Conservation (phyloP, 2,113 vertebrate species). For the Pseudorhombus dupliciocellatus region DNA sequence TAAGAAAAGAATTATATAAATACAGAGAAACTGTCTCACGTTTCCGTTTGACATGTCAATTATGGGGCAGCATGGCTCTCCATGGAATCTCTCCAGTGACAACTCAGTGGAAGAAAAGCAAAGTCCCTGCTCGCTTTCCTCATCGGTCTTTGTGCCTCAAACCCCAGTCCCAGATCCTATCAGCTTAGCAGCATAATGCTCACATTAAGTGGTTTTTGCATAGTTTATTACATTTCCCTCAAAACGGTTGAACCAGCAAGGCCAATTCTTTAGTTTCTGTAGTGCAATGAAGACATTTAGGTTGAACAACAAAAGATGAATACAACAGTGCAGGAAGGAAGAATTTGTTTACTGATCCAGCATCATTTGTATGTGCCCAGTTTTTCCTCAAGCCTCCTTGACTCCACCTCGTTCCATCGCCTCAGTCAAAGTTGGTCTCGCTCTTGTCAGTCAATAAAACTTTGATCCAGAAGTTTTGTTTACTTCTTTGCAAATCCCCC, state of each 20-base stretch:
- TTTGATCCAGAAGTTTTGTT: not conserved
- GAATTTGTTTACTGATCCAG: not conserved
- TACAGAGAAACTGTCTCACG: not conserved
- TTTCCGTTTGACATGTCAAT: not conserved
- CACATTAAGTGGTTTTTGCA: constrained; percentile 20
- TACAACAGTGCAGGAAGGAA: not conserved
- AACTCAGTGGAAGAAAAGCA: not conserved
- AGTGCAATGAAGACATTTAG: not conserved
- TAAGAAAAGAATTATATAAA: too few species aligned
- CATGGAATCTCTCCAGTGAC: not conserved
- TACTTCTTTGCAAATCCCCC: not conserved
- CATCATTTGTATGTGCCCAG: not conserved
- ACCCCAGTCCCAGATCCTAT: not conserved
- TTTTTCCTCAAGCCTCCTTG: not conserved
- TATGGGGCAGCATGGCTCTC: not conserved
- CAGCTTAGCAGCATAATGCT: not conserved
- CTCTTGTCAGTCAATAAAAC: not conserved
- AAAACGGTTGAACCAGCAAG: not conserved
- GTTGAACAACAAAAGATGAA: not conserved
- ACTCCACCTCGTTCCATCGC: not conserved
- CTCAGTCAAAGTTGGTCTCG: not conserved
- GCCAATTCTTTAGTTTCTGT: not conserved
- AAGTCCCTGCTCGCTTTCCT: too few species aligned
- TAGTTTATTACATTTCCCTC: not conserved
- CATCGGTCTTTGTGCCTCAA: not conserved